These are phyloP conservation scores for Carterocephalus palaemon DNA, from an alignment of 2,888 invertebrate species.

Conservation along the genomic window DNA sequence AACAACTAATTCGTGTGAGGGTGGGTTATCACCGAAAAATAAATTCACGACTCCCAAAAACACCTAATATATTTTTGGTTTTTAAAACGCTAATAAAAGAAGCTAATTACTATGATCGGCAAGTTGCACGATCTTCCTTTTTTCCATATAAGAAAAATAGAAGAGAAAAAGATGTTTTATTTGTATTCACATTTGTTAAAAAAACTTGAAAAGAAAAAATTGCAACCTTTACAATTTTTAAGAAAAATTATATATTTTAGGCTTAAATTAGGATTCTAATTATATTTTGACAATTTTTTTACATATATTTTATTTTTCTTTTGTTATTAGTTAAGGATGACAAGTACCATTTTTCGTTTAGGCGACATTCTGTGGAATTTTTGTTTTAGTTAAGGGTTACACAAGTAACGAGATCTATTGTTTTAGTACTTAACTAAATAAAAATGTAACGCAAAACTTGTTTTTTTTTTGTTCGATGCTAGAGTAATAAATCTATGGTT, in stretches of 20 bases:
- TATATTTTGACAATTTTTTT: conserved; percentile 3
- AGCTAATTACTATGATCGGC: conserved; percentile 13
- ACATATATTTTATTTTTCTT: conserved; percentile 2
- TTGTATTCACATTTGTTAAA: conserved; percentile 13
- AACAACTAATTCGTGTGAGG: conserved; percentile 11
- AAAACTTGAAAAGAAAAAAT: conserved; percentile 15
- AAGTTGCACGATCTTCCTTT: conserved; percentile 14
- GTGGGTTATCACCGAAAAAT: conserved; percentile 7
- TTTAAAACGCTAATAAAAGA: conserved; percentile 11
- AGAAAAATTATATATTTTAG: conserved; percentile 2
- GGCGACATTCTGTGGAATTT: conserved; percentile 8
- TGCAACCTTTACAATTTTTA: conserved; percentile 4
- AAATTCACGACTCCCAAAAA: conserved; percentile 14
- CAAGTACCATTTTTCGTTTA: conserved; percentile 6
- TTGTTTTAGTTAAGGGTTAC: conserved; percentile 9
- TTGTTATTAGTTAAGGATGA: conserved; percentile 8
- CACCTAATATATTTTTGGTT: conserved; percentile 15
- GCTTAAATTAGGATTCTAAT: conserved; percentile 12
- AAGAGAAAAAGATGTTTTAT: conserved; percentile 15
- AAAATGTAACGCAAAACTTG: conserved; percentile 1
- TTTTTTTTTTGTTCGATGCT: conserved; percentile 2
- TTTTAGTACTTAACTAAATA: conserved; percentile 1
- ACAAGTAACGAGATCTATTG: neutral
- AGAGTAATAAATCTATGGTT: too few relatives aligned
- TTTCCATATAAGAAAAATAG: conserved; percentile 14